Percentiles rank a stretch among this genome's conserved stretches.
phyloP scores from a whole-genome alignment of 2,113 vertebrate species.

The Phrynosoma platyrhinos region DNA sequence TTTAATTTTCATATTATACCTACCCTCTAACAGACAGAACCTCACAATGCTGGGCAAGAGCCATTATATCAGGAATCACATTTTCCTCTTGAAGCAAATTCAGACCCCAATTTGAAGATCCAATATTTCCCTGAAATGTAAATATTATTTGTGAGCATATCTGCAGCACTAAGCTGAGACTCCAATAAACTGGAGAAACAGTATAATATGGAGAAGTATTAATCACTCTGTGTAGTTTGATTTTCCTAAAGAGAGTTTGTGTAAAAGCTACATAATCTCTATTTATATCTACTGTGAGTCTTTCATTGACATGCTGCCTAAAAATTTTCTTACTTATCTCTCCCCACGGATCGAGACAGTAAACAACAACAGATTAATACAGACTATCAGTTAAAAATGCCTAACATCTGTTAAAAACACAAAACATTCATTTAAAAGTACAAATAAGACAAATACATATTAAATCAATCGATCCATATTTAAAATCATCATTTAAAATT shows the following conservation, averaged over 20 bases:
- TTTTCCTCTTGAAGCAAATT: constrained; percentile 98
- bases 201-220: neutral
- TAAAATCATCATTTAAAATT: too few relatives aligned
- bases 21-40: constrained; percentile 96
- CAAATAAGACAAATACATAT: too few relatives aligned
- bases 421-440: too few relatives aligned
- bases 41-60: constrained; percentile 93
- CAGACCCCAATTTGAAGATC: constrained; percentile 98
- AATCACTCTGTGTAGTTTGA: neutral
- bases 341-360: too few relatives aligned
- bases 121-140: constrained; percentile 92
- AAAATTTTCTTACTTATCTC: neutral
- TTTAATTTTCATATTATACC: constrained; percentile 46
- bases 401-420: too few relatives aligned
- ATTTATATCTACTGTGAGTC: neutral
- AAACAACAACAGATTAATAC: neutral
- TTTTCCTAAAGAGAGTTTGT: neutral
- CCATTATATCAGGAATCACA: constrained; percentile 93
- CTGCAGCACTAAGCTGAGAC: neutral
- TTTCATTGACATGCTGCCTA: neutral
- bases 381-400: too few relatives aligned
- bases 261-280: neutral
- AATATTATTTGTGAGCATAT: constrained; percentile 33
- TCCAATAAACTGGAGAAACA: neutral
- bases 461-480: too few relatives aligned